Evolutionary conservation across 2,888 invertebrate species (phyloP).

Genomic region (Machimus rusticus): DNA sequence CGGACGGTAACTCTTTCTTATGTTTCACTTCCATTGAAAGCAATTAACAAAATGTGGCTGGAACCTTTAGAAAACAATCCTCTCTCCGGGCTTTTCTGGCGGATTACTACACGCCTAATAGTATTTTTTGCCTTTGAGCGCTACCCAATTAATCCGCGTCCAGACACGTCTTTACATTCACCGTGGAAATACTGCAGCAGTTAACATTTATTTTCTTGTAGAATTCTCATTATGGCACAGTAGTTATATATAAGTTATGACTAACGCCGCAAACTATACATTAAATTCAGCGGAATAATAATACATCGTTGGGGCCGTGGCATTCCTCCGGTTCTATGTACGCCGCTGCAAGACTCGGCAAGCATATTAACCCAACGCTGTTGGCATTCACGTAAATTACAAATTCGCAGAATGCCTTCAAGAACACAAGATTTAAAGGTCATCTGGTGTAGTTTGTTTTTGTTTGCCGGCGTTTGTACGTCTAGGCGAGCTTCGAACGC

Average conservation of each 20-base stretch:
- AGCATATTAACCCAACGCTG: neutral
- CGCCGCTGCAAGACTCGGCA: neutral
- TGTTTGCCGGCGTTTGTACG: neutral
- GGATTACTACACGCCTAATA: neutral
- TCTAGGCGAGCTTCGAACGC: neutral
- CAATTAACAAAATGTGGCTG: neutral
- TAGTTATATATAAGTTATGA: slow-evolving; percentile 26
- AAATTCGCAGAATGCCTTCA: slow-evolving; percentile 17
- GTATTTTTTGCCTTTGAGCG: neutral
- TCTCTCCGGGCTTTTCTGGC: neutral
- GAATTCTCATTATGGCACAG: slow-evolving; percentile 4
- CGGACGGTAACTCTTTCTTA: neutral
- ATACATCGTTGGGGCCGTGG: neutral
- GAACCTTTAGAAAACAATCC: neutral
- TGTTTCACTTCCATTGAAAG: neutral
- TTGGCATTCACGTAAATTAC: slow-evolving; percentile 25
- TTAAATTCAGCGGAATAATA: slow-evolving; percentile 18
- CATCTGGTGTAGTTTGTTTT: neutral
- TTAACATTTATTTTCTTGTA: slow-evolving; percentile 24
- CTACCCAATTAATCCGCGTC: neutral
- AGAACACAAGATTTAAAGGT: neutral
- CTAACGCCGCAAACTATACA: slow-evolving; percentile 3
- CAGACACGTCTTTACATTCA: slow-evolving; percentile 7
- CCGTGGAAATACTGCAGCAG: neutral
- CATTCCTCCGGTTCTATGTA: neutral